Percentiles rank a stretch among this genome's conserved stretches.
These are phyloP conservation scores for Drosophila lini DNA, from an alignment of 1,140 invertebrate species.

Conservation along the genomic window DNA sequence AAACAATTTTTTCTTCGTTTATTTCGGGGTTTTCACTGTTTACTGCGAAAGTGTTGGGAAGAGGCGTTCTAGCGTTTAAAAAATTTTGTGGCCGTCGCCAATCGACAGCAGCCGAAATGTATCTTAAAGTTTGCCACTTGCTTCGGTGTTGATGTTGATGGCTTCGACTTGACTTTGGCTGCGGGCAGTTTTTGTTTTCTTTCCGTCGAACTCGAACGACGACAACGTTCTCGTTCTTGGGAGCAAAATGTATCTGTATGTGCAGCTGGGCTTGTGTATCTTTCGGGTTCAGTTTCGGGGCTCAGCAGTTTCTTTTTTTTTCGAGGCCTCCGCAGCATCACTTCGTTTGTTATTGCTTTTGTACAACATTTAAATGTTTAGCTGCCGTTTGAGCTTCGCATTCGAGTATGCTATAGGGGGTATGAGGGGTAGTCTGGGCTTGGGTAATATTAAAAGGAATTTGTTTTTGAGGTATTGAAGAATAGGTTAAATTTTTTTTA, in stretches of 20 bases:
- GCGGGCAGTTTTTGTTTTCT: conserved; percentile 54
- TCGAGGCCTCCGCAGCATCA: conserved; percentile 29
- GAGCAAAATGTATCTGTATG: conserved; percentile 69
- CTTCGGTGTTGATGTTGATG: conserved; percentile 48
- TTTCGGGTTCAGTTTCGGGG: conserved; percentile 45
- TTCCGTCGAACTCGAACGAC: conserved; percentile 23
- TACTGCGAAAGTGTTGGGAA: conserved; percentile 73
- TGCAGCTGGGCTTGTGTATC: conserved; percentile 54
- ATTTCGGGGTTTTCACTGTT: conserved; percentile 28
- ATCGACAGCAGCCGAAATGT: conserved; percentile 74
- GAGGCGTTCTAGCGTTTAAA: conserved; percentile 82
- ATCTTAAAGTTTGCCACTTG: conserved; percentile 71
- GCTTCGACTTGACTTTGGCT: conserved; percentile 48
- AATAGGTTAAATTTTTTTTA: too few relatives aligned
- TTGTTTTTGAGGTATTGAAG: neutral
- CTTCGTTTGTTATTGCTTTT: conserved; percentile 77
- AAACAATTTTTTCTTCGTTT: conserved; percentile 30
- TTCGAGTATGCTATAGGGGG: conserved; percentile 15
- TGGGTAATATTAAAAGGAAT: neutral
- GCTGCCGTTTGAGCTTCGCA: conserved; percentile 73
- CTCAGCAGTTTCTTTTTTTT: conserved; percentile 28
- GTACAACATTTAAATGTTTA: conserved; percentile 82
- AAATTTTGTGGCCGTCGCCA: conserved; percentile 64
- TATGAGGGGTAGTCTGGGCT: neutral
- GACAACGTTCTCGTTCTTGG: conserved; percentile 18